These are phyloP conservation scores for Euleptes europaea DNA, from an alignment of 2,113 vertebrate species.

Conservation along the genomic window DNA sequence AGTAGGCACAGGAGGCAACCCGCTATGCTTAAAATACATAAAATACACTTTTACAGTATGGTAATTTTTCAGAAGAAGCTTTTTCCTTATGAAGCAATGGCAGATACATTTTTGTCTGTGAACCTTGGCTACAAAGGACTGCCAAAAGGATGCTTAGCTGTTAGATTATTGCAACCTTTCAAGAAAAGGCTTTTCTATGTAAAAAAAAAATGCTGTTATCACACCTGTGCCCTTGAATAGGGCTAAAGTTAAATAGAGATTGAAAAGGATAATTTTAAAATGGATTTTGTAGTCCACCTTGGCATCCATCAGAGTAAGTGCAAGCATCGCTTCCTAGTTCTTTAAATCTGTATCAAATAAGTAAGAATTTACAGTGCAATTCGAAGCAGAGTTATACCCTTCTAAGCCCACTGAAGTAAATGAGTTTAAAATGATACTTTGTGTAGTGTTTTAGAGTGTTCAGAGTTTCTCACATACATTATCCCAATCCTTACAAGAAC, in stretches of 20 bases:
- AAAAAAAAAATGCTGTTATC: not conserved
- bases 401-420: too few relatives aligned
- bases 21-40: not conserved
- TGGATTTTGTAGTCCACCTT: not conserved
- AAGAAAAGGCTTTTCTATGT: not conserved
- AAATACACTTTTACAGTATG: not conserved
- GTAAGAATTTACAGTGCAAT: not conserved
- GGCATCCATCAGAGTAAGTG: not conserved
- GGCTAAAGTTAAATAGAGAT: not conserved
- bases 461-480: not conserved
- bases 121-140: not conserved
- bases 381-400: too few relatives aligned
- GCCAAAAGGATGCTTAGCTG: not conserved
- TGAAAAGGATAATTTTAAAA: constrained; percentile 1
- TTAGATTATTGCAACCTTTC: not conserved
- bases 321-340: not conserved
- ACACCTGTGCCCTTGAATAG: not conserved
- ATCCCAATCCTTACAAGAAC: not conserved
- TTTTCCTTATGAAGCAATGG: not conserved
- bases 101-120: not conserved
- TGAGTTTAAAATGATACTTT: not conserved
- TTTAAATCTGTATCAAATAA: not conserved
- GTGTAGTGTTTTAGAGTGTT: not conserved
- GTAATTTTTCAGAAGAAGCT: not conserved
- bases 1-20: too few relatives aligned